These are phyloP conservation scores for Arremon aurantiirostris DNA, from an alignment of 2,797 vertebrate species.

Conservation along the genomic window DNA sequence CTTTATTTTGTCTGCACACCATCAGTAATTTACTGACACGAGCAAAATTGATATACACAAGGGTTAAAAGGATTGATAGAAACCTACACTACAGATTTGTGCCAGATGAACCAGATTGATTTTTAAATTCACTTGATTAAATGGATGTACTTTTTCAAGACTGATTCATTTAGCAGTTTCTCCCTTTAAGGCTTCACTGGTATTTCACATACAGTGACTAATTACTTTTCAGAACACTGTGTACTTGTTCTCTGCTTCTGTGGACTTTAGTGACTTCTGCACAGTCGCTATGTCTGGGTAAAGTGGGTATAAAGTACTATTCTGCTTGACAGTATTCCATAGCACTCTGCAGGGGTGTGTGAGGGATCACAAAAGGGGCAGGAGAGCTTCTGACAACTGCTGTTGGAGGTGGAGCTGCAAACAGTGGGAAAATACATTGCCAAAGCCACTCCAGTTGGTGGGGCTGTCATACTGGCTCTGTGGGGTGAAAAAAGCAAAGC, in stretches of 20 bases:
- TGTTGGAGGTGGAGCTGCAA: not conserved
- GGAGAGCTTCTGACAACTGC: not conserved
- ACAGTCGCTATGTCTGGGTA: not conserved
- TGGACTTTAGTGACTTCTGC: conserved; percentile 31
- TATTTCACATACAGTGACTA: conserved; percentile 56
- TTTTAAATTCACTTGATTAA: conserved; percentile 67
- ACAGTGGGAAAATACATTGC: not conserved
- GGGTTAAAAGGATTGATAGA: conserved; percentile 48
- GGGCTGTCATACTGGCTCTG: not conserved
- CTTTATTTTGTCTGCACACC: not conserved
- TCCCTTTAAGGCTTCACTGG: conserved; percentile 44
- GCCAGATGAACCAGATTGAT: conserved; percentile 47
- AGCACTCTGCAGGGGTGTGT: not conserved
- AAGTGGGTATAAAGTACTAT: conserved; percentile 2
- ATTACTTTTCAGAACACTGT: conserved; percentile 59
- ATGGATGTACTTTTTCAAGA: conserved; percentile 48
- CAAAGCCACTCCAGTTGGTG: not conserved
- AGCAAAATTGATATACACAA: conserved; percentile 30
- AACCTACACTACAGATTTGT: conserved; percentile 26
- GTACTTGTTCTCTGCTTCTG: conserved; percentile 47
- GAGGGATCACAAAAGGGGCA: not conserved
- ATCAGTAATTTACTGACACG: conserved; percentile 2
- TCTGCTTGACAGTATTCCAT: conserved; percentile 22
- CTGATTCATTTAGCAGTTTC: conserved; percentile 57
- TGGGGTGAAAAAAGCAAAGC: not conserved